Evolutionary conservation across 1,140 invertebrate genomes (phyloP).

Genomic region (Trichonephila inaurata): DNA sequence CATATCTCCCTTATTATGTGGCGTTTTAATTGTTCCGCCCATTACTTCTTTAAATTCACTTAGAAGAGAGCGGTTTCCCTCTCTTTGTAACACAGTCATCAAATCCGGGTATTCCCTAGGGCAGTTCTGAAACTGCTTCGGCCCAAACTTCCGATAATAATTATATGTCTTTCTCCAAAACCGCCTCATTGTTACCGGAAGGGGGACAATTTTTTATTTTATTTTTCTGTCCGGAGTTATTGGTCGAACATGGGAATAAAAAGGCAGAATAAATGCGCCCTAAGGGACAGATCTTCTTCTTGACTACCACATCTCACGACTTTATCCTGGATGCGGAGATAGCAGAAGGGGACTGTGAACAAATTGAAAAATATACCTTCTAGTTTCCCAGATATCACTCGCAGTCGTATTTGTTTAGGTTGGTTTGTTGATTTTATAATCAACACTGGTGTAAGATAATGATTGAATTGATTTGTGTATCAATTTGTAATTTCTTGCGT

Average conservation of each 20-base stretch:
- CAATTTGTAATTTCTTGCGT: no score
- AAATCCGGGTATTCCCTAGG: constrained; percentile 13
- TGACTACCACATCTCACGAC: constrained; percentile 49
- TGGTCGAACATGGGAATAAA: constrained; percentile 64
- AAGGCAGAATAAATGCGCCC: constrained; percentile 68
- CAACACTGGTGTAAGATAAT: no score
- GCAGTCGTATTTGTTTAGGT: no score
- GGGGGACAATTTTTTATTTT: constrained; percentile 23
- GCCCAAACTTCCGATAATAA: constrained; percentile 73
- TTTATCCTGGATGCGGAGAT: constrained; percentile 40
- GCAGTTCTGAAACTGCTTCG: constrained; percentile 41
- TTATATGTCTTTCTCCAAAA: constrained; percentile 71
- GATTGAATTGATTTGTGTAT: no score
- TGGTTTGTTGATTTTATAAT: no score
- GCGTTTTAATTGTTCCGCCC: constrained; percentile 39
- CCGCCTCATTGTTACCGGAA: constrained; percentile 67
- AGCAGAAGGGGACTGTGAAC: background rate
- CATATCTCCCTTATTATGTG: background rate
- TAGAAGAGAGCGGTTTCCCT: background rate
- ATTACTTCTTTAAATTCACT: constrained; percentile 60
- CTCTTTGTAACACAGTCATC: constrained; percentile 52
- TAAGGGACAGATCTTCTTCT: constrained; percentile 35
- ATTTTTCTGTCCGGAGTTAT: constrained; percentile 58
- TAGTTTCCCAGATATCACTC: no score
- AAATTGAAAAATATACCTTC: background rate